These are phyloP conservation scores for Microchrysa polita DNA, from an alignment of 2,888 invertebrate genomes.

Conservation along the genomic window DNA sequence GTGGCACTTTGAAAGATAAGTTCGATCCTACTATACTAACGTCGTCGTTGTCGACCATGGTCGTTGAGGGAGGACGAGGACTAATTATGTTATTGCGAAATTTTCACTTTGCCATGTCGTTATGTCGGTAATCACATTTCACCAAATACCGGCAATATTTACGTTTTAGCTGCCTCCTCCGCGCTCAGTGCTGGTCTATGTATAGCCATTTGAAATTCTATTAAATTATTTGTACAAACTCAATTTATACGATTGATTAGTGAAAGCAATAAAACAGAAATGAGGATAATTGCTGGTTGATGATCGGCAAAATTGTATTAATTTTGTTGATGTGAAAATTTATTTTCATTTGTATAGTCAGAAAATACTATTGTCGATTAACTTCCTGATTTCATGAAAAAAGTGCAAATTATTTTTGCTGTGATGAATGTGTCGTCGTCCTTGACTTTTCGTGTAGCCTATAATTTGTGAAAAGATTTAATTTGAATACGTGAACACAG, in stretches of 20 bases:
- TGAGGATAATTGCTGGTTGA: neutral
- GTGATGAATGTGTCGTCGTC: too few species aligned
- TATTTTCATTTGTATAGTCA: too few species aligned
- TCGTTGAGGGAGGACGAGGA: too few species aligned
- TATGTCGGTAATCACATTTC: neutral
- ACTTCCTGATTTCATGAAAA: too few species aligned
- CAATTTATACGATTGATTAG: constrained; percentile 14
- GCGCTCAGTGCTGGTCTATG: constrained; percentile 16
- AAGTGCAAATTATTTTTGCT: too few species aligned
- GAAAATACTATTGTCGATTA: too few species aligned
- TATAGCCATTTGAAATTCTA: constrained; percentile 5
- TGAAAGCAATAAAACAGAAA: neutral
- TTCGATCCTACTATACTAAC: too few species aligned
- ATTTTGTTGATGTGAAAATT: too few species aligned
- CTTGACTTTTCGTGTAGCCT: too few species aligned
- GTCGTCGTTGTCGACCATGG: too few species aligned
- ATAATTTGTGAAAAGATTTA: too few species aligned
- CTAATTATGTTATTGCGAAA: constrained; percentile 18
- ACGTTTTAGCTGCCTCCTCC: neutral
- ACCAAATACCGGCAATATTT: constrained; percentile 21
- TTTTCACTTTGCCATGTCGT: neutral
- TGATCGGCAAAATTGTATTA: neutral
- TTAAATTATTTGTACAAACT: constrained; percentile 11
- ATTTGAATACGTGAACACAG: too few species aligned
- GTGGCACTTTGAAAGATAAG: neutral